A percentile compares a stretch with the other conserved stretches of the same genome.
phyloP scores from a whole-genome alignment of 2,113 vertebrate genomes.

The Anthoscopus minutus region DNA sequence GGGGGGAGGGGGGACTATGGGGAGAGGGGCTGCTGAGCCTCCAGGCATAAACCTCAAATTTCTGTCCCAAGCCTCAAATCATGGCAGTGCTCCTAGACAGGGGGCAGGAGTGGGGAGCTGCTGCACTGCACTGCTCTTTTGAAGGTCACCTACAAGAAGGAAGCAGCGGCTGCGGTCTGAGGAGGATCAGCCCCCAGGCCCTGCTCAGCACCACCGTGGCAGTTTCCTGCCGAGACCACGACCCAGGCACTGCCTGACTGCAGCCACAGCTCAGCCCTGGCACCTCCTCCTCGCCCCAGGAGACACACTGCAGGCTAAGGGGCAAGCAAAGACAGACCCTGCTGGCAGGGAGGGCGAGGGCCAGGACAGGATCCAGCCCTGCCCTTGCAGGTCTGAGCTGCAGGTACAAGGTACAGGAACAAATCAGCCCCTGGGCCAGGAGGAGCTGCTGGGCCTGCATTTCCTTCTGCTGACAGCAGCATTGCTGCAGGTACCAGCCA shows the following conservation, averaged over 20 bases:
- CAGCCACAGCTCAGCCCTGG: background rate
- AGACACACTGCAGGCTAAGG: fast-evolving
- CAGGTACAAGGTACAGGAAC: background rate
- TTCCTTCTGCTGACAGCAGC: background rate
- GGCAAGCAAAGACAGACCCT: background rate
- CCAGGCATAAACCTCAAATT: background rate
- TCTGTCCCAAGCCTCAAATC: background rate
- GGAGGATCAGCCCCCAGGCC: fast-evolving
- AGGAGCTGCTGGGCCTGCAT: background rate
- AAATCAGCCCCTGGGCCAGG: background rate
- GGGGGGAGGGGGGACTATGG: background rate
- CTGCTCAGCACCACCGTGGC: fast-evolving
- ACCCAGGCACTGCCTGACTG: fast-evolving
- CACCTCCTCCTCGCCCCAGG: fast-evolving
- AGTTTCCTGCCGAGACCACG: background rate
- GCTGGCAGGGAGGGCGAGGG: background rate
- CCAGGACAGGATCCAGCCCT: background rate
- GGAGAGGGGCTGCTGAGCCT: background rate
- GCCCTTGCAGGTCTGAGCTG: background rate
- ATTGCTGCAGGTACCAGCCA: background rate
- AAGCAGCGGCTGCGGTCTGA: background rate
- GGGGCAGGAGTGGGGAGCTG: background rate
- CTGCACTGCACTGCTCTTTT: background rate
- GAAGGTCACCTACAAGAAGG: background rate
- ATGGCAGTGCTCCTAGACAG: fast-evolving